Conservation (phyloP, 2,888 invertebrate species). For the Drymonia ruficornis region DNA sequence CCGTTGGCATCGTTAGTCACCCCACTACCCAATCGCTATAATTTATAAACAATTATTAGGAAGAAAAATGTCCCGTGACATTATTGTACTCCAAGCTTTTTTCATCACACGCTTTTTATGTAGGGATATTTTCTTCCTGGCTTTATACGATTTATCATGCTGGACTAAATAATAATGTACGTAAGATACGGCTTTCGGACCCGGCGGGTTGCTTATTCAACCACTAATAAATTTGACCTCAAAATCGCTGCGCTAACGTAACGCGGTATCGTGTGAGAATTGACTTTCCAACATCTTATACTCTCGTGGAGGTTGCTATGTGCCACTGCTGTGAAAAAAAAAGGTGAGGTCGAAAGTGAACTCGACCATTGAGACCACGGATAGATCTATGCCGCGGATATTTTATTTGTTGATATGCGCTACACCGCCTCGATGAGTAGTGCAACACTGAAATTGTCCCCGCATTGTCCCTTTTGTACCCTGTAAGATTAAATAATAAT, state of each 20-base stretch:
- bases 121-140: background rate
- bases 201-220: no score
- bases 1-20: no score
- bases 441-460: background rate
- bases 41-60: no score
- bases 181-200: background rate
- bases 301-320: background rate
- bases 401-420: background rate
- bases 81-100: background rate
- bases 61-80: no score
- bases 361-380: background rate
- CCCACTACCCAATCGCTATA: no score
- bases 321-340: background rate
- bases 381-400: background rate
- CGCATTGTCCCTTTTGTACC: background rate
- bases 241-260: background rate
- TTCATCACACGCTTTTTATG: background rate
- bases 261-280: constrained; percentile 1
- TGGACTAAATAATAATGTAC: background rate
- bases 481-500: constrained; percentile 16
- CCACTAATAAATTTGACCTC: constrained; percentile 3
- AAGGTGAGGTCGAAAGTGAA: background rate
- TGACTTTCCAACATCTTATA: background rate
- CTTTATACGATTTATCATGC: background rate
- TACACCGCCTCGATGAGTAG: background rate